Percentiles rank a stretch among this genome's conserved stretches.
Evolutionary conservation across 2,113 vertebrate genomes (phyloP).

Genomic region (Tretioscincus oriximinensis): DNA sequence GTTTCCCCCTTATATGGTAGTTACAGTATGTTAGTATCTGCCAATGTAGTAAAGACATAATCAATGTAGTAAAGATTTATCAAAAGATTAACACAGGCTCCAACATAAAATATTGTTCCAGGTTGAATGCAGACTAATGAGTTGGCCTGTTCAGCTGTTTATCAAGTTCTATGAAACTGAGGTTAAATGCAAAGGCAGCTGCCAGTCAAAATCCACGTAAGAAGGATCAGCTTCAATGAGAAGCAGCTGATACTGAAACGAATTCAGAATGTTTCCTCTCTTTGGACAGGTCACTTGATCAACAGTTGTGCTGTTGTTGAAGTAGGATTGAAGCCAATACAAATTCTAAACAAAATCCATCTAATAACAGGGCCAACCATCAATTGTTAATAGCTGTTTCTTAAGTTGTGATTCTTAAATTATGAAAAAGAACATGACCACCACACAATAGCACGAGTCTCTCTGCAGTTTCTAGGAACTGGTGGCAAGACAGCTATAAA

Average conservation of each 20-base stretch:
- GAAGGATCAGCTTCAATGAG: background rate
- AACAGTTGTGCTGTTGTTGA: background rate
- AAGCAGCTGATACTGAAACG: background rate
- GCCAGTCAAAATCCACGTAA: background rate
- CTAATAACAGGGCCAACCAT: no score
- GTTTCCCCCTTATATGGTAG: background rate
- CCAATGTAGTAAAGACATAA: background rate
- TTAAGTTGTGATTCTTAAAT: no score
- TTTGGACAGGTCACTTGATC: background rate
- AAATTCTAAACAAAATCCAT: no score
- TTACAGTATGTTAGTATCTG: background rate
- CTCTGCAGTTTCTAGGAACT: no score
- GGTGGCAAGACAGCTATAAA: no score
- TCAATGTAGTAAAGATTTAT: background rate
- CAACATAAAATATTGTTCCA: background rate
- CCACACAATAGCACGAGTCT: no score
- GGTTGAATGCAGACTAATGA: background rate
- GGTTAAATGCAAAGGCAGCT: background rate
- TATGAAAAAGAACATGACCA: no score
- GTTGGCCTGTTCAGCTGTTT: background rate
- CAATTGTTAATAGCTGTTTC: no score
- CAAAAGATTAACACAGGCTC: background rate
- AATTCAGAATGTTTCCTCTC: background rate
- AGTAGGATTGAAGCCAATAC: no score
- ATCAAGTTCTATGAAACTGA: background rate